phyloP scores from a whole-genome alignment of 2,113 vertebrate species.

The Leucopsar rothschildi region DNA sequence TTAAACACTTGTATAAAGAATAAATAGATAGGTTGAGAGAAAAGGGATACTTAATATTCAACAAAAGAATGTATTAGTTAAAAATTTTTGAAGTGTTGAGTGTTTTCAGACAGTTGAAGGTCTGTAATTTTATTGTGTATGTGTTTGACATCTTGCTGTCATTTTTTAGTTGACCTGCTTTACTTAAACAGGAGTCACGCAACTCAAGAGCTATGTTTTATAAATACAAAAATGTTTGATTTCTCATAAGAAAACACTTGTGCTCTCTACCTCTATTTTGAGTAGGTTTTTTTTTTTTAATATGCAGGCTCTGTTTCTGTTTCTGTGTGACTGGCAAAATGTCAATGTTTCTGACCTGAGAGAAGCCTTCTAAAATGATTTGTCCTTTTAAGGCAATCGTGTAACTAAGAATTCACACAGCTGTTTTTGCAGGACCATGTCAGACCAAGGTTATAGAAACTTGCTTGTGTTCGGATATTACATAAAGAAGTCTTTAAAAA shows the following conservation, averaged over 20 bases:
- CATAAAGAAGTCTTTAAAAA: neutral
- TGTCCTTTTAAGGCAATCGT: neutral
- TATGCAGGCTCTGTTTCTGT: neutral
- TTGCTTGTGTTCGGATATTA: neutral
- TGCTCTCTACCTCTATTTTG: slow-evolving; percentile 13
- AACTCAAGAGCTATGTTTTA: neutral
- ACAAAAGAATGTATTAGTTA: neutral
- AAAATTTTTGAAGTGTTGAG: neutral
- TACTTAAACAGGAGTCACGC: neutral
- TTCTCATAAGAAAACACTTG: slow-evolving; percentile 30
- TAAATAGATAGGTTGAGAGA: neutral
- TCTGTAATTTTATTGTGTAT: slow-evolving; percentile 12
- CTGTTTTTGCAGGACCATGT: neutral
- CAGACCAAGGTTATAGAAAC: neutral
- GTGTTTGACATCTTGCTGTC: slow-evolving; percentile 16
- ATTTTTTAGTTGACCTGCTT: slow-evolving; percentile 21
- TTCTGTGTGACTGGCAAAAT: slow-evolving; percentile 13
- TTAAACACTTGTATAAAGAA: neutral
- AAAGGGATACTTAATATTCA: neutral
- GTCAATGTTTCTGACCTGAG: slow-evolving; percentile 31
- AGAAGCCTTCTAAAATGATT: neutral
- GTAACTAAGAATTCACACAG: neutral
- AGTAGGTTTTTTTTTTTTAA: slow-evolving; percentile 15
- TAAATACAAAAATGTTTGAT: slow-evolving; percentile 39
- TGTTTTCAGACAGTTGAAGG: neutral